phyloP scores from a whole-genome alignment of 2,797 vertebrate genomes.

The Delichon dasypus region DNA sequence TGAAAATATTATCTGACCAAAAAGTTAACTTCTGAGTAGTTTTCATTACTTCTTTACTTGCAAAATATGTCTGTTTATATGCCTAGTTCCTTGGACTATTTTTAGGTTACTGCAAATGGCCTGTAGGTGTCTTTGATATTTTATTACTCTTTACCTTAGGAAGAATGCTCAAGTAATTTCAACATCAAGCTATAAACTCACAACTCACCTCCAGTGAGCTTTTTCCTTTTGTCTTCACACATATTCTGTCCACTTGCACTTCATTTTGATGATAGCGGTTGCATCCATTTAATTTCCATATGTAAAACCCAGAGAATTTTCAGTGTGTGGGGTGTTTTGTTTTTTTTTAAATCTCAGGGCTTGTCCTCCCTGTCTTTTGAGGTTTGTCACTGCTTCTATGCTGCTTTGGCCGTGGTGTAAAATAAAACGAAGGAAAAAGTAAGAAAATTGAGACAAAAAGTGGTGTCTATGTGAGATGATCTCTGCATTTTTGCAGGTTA shows the following conservation, averaged over 20 bases:
- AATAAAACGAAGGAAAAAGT: not conserved
- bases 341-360: not conserved
- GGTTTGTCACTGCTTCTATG: not conserved
- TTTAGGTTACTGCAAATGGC: not conserved
- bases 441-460: not conserved
- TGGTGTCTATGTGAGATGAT: not conserved
- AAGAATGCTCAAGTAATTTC: not conserved
- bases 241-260: not conserved
- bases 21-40: not conserved
- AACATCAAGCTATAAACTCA: not conserved
- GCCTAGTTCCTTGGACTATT: not conserved
- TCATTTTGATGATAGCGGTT: not conserved
- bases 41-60: not conserved
- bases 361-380: not conserved
- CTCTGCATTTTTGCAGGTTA: not conserved
- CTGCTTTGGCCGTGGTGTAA: not conserved
- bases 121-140: not conserved
- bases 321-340: too few species aligned
- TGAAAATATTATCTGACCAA: not conserved
- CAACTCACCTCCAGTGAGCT: not conserved
- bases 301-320: not conserved
- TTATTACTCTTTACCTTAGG: not conserved
- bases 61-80: not conserved
- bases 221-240: not conserved
- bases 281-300: not conserved